Conservation (phyloP, 2,797 vertebrate genomes). For the Rhinoraja longicauda region DNA sequence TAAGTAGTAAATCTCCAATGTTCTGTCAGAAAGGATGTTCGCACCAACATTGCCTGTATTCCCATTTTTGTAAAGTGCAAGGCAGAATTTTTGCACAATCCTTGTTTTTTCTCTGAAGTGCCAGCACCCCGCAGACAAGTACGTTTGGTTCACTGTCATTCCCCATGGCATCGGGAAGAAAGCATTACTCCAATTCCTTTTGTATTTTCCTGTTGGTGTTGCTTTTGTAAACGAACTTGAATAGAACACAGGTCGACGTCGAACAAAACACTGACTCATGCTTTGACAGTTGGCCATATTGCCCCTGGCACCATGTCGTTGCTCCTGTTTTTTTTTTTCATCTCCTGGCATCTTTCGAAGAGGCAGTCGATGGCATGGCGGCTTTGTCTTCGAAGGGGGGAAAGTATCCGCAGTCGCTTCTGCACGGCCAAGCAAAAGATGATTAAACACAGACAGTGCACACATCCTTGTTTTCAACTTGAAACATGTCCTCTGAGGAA, state of each 20-base stretch:
- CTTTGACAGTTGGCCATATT: conserved; percentile 72
- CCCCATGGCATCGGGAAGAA: conserved; percentile 55
- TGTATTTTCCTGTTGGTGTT: conserved; percentile 55
- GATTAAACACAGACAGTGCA: conserved; percentile 53
- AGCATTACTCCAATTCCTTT: conserved; percentile 40
- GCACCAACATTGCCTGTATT: conserved; percentile 36
- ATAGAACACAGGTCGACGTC: conserved; percentile 57
- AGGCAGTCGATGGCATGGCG: conserved; percentile 58
- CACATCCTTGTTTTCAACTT: conserved; percentile 46
- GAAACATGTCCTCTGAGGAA: conserved; percentile 46
- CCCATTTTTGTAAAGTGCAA: conserved; percentile 41
- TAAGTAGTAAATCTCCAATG: conserved; percentile 36
- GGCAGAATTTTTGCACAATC: conserved; percentile 45
- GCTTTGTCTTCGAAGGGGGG: conserved; percentile 68
- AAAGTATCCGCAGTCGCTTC: conserved; percentile 63
- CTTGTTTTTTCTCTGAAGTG: conserved; percentile 42
- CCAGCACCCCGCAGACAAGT: conserved; percentile 53
- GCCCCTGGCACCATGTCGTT: conserved; percentile 63
- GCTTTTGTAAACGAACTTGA: conserved; percentile 56
- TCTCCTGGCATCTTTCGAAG: conserved; percentile 51
- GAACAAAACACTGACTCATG: conserved; percentile 54
- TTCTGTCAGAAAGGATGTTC: conserved; percentile 31
- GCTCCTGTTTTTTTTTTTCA: conserved; percentile 41
- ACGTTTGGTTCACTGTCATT: conserved; percentile 49
- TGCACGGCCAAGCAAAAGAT: conserved; percentile 58